Evolutionary conservation across 2,797 vertebrate genomes (phyloP).

Genomic region (Brachymystax lenok): DNA sequence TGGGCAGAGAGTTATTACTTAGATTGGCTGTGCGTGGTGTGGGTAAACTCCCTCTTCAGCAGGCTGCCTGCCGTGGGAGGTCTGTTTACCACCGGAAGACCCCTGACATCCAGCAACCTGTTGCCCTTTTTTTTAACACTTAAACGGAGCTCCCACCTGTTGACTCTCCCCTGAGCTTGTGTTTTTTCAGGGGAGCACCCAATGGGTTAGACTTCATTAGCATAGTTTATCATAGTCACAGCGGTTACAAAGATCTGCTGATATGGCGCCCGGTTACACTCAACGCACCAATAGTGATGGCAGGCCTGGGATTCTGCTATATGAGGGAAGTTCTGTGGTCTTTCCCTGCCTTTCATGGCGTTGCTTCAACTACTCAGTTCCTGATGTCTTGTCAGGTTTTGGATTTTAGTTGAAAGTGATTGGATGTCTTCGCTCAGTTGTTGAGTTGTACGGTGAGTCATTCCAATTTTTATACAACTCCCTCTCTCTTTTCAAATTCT

Average conservation of each 20-base stretch:
- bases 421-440: no score
- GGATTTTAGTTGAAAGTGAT: no score
- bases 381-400: no score
- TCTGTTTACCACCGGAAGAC: slow-evolving; percentile 44
- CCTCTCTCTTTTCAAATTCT: no score
- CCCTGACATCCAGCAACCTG: slow-evolving; percentile 47
- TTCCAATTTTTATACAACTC: no score
- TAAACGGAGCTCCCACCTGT: slow-evolving; percentile 53
- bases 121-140: slow-evolving; percentile 53
- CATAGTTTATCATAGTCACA: slow-evolving; percentile 27
- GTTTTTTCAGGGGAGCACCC: slow-evolving; percentile 55
- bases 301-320: slow-evolving; percentile 13
- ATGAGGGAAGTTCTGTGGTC: not conserved
- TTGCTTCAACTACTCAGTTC: not conserved
- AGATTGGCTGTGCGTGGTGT: slow-evolving; percentile 44
- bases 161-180: slow-evolving; percentile 51
- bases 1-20: slow-evolving; percentile 57
- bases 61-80: slow-evolving; percentile 46
- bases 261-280: slow-evolving; percentile 23
- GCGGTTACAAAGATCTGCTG: slow-evolving; percentile 45
- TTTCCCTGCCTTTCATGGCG: not conserved
- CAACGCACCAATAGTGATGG: slow-evolving; percentile 11
- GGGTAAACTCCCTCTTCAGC: slow-evolving; percentile 64
- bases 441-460: no score
- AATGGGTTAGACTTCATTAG: slow-evolving; percentile 39